Evolutionary conservation across 37 sponge, comb jelly and placozoan species (phyloP).

Genomic region (Mnemiopsis leidyi): DNA sequence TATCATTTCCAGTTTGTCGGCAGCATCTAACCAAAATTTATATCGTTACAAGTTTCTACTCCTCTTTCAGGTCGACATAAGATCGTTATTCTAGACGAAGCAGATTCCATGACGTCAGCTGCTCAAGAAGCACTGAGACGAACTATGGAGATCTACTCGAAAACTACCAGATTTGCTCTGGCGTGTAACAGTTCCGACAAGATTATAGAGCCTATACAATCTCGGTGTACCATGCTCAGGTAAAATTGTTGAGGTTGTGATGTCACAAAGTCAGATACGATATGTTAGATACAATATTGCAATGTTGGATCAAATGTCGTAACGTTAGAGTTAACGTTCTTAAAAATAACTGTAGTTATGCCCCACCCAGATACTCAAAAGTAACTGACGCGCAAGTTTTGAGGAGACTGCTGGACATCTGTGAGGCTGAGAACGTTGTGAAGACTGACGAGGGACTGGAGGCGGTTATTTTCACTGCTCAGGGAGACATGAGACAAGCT

Average conservation of each 20-base stretch:
- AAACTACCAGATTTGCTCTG: slow-evolving; percentile 94
- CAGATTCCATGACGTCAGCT: slow-evolving; percentile 98
- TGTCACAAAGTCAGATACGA: no score
- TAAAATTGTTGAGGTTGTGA: slow-evolving; percentile 65
- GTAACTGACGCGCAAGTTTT: slow-evolving; percentile 87
- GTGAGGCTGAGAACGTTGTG: slow-evolving; percentile 82
- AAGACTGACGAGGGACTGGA: slow-evolving; percentile 93
- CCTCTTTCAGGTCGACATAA: slow-evolving; percentile 90
- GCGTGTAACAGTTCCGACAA: slow-evolving; percentile 98
- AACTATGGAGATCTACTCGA: slow-evolving; percentile 98
- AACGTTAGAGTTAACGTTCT: no score
- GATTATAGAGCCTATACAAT: slow-evolving; percentile 98
- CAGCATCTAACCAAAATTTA: no score
- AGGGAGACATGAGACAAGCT: slow-evolving; percentile 99
- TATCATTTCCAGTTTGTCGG: neutral
- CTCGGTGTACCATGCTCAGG: slow-evolving; percentile 92
- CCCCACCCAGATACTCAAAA: slow-evolving; percentile 57
- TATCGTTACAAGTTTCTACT: no score
- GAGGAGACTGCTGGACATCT: slow-evolving; percentile 85
- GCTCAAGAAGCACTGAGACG: slow-evolving; percentile 96
- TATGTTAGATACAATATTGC: no score
- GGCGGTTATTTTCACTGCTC: slow-evolving; percentile 95
- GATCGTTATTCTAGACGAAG: slow-evolving; percentile 98
- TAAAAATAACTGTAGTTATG: no score
- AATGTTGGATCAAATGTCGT: no score